phyloP scores from a whole-genome alignment of 2,888 invertebrate species.

The Epinotia nisella region DNA sequence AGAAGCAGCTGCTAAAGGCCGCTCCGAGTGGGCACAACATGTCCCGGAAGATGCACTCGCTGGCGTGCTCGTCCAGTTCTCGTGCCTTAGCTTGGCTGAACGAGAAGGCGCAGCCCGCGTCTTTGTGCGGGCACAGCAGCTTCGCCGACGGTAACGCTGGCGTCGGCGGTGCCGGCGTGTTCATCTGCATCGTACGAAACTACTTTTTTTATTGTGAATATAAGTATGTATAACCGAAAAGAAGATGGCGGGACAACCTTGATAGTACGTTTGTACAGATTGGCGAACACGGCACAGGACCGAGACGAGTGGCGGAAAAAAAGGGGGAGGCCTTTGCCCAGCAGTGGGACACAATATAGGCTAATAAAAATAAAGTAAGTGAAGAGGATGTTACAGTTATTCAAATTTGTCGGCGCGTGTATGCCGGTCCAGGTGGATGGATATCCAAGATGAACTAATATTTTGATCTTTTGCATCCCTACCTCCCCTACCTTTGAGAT shows the following conservation, averaged over 20 bases:
- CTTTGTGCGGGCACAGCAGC: conserved; percentile 69
- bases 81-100: conserved; percentile 51
- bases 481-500: conserved; percentile 48
- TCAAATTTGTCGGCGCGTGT: too few species aligned
- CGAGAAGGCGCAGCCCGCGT: conserved; percentile 66
- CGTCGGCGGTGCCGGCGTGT: background rate
- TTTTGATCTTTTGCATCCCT: background rate
- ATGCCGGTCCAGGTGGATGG: too few species aligned
- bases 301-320: too few species aligned
- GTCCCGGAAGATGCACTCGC: conserved; percentile 74
- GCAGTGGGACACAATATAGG: too few species aligned
- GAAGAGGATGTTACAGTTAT: background rate
- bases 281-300: too few species aligned
- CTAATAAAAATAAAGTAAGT: too few species aligned
- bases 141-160: conserved; percentile 52
- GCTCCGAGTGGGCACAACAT: conserved; percentile 73
- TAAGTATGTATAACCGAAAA: too few species aligned
- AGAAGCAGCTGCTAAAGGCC: conserved; percentile 74
- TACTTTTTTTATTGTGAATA: too few species aligned
- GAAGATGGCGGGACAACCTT: too few species aligned
- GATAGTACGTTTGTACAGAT: too few species aligned
- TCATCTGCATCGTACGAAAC: conserved; percentile 5
- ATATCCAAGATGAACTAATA: background rate
- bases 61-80: conserved; percentile 70
- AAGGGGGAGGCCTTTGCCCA: too few species aligned